Base-by-base conservation (phyloP, 1,140 invertebrate genomes). In the Pogonognathellus flavescens region DNA sequence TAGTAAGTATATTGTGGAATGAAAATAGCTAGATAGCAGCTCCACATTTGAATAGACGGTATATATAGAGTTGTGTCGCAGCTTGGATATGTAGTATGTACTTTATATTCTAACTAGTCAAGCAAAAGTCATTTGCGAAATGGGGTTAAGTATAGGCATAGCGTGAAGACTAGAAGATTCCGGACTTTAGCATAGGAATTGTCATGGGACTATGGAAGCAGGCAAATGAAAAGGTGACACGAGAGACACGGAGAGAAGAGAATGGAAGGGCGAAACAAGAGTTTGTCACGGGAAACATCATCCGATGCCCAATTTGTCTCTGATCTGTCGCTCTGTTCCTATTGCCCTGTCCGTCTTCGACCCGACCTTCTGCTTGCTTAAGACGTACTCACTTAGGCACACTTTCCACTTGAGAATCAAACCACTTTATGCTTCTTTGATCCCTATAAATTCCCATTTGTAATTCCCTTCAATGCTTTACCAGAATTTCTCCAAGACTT, bases 171-270 rank as follows among this genome's bases (percentile, higher is more conserved):
- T 52, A n/a, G 62, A 62, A 84, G 83, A 72, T 13, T 85, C 16
- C 25, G 53, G 41, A 81, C 84, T 57, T 22, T 83, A 76, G 81
- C 70, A 66, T 82, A 52, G 53, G 84, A 86, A 86, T 86, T 82
- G 85, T 88, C 87, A 72, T 52, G 87, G 87, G 87, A 88, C 50
- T 80, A 72, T 59, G 72, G 52, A 57, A 80, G 72, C 80, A 87
- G 84, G 81, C 87, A 88, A 88, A 88, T 88, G 87, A 88, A 88
- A 88, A 88, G 87, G 87, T 88, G 87, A 88, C 85, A 88, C 85
- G 59, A 85, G 87, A 88, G 83, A 87, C 82, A 53, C 62, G 84
- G 49, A 72, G 62, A 76, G 25, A 82, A 66, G 41, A 84, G 83
- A 72, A 84, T 70, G 52, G 57, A 85, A 85, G 55, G 53, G 80